These are phyloP conservation scores for Unio delphinus DNA, from an alignment of 2,888 invertebrate genomes.

Conservation along the genomic window DNA sequence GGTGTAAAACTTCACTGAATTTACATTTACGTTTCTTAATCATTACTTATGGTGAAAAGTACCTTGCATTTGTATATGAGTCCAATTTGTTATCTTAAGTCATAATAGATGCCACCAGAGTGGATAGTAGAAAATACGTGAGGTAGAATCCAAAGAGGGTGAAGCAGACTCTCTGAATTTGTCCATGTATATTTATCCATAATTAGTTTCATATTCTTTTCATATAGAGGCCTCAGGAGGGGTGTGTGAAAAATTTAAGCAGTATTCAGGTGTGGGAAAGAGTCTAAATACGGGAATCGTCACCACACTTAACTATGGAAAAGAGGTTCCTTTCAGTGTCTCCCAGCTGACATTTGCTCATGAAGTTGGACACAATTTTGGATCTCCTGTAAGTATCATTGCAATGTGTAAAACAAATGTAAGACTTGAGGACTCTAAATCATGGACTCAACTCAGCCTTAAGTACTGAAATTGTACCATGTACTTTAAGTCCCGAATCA, in stretches of 20 bases:
- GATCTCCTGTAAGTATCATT: slow-evolving; percentile 71
- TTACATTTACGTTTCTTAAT: too few species aligned
- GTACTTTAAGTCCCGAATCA: too few species aligned
- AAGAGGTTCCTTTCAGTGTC: slow-evolving; percentile 82
- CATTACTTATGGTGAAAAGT: too few species aligned
- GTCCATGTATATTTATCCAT: too few species aligned
- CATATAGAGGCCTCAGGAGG: slow-evolving; percentile 93
- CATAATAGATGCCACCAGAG: too few species aligned
- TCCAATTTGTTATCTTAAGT: too few species aligned
- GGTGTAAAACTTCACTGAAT: too few species aligned
- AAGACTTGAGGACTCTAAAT: not conserved
- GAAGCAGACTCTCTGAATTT: too few species aligned
- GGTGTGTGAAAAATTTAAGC: slow-evolving; percentile 97
- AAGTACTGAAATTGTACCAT: slow-evolving; percentile 87
- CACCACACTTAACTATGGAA: slow-evolving; percentile 97
- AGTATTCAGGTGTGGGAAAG: slow-evolving; percentile 70
- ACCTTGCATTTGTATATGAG: too few species aligned
- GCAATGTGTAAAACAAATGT: not conserved
- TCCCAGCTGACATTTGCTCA: slow-evolving; percentile 97
- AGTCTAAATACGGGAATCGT: slow-evolving; percentile 99
- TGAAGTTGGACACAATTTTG: slow-evolving; percentile 99
- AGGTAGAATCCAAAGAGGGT: too few species aligned
- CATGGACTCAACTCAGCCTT: slow-evolving; percentile 79
- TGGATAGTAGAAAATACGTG: too few species aligned
- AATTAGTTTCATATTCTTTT: not conserved